These are phyloP conservation scores for Cossypha dichroa DNA, from an alignment of 2,797 vertebrate species.

Conservation along the genomic window DNA sequence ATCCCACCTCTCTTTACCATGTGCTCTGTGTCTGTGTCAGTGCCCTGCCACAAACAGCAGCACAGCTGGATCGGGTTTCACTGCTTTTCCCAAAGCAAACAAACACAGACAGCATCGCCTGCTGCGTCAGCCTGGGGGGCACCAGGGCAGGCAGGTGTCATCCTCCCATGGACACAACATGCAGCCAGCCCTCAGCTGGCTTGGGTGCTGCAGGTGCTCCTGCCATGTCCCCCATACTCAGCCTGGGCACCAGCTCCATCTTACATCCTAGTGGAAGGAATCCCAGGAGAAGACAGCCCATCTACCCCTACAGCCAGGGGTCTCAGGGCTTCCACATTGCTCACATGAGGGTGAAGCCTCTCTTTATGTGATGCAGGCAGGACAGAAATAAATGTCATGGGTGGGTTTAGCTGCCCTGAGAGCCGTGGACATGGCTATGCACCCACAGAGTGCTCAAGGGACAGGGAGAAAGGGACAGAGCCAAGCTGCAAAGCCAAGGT, in stretches of 20 bases:
- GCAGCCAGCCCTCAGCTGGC: background rate
- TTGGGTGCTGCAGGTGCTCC: background rate
- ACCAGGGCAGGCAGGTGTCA: accelerated
- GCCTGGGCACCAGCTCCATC: background rate
- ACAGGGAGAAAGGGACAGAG: background rate
- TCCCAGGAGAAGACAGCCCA: background rate
- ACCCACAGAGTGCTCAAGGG: accelerated
- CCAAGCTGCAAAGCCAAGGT: background rate
- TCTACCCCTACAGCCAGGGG: accelerated
- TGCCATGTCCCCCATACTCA: accelerated
- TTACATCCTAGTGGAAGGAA: background rate
- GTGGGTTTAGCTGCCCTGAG: background rate
- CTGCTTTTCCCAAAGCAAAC: conserved; percentile 11
- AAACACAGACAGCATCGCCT: background rate
- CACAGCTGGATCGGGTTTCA: background rate
- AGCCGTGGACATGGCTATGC: accelerated
- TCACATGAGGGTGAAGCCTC: accelerated
- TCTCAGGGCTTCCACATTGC: accelerated
- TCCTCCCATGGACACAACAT: accelerated
- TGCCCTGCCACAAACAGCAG: background rate
- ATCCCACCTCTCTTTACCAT: background rate
- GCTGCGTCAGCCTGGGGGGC: accelerated
- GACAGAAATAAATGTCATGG: background rate
- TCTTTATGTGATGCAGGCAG: background rate
- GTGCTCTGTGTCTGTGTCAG: background rate